These are phyloP conservation scores for Notodonta ziczac DNA, from an alignment of 2,888 invertebrate genomes.

Conservation along the genomic window DNA sequence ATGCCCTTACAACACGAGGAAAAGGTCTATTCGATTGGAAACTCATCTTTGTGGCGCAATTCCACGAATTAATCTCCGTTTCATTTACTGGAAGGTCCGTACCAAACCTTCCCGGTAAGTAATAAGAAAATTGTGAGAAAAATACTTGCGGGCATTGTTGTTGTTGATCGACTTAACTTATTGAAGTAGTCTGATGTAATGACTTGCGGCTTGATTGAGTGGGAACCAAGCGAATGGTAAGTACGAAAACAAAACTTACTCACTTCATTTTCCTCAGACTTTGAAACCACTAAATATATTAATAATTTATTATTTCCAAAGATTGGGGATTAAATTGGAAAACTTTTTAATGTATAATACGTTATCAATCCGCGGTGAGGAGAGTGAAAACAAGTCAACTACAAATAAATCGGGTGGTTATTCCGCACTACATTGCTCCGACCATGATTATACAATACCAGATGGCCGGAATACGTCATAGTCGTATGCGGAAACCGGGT, in stretches of 20 bases:
- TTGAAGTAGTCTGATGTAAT: neutral
- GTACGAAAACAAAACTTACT: too few relatives aligned
- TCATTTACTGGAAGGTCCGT: conserved; percentile 18
- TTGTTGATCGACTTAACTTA: neutral
- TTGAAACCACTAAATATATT: too few relatives aligned
- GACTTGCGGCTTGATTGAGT: too few relatives aligned
- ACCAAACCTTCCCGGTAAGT: conserved; percentile 10
- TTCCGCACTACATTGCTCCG: neutral
- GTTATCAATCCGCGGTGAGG: too few relatives aligned
- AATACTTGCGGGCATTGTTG: neutral
- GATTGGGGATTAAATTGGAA: too few relatives aligned
- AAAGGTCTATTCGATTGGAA: conserved; percentile 7
- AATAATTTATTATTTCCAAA: too few relatives aligned
- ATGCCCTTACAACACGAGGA: conserved; percentile 28
- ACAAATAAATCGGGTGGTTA: conserved; percentile 4
- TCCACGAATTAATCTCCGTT: conserved; percentile 24
- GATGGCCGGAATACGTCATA: conserved; percentile 17
- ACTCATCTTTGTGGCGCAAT: conserved; percentile 22
- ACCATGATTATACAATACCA: conserved; percentile 11
- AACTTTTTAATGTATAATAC: too few relatives aligned
- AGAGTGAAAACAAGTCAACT: neutral
- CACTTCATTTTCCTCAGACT: too few relatives aligned
- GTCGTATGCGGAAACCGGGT: conserved; percentile 28
- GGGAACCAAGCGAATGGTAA: too few relatives aligned
- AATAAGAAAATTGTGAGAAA: neutral